Evolutionary conservation across 2,888 invertebrate species (phyloP), one percentile per base, ranked within the genome.

Genomic region (Fabriciana adippe): DNA sequence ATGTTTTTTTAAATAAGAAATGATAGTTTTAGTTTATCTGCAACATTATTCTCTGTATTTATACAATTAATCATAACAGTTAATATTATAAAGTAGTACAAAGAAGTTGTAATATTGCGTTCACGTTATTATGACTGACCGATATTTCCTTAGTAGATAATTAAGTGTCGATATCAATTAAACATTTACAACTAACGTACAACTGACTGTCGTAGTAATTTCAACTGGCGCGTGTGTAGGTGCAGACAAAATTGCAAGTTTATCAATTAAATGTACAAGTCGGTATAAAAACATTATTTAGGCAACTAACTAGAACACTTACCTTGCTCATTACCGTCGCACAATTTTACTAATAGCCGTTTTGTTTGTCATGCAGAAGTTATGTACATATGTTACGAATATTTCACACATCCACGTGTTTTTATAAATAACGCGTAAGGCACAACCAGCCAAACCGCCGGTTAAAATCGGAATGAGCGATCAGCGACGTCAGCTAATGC

Each of bases 351-450:
- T 48, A 13, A 13, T 6, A n/a, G 26, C 59, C 31, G 26, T 59
- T 48, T 13, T 26, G 21, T 26, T 48, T 14, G 11, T 11, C 26
- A 48, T 59, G 31, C 16, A 48, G 47, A 59, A 47, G 57, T 48
- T 59, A 59, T n/a, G n/a, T 47, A n/a, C n/a, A n/a, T n/a, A 48
- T 31, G 26, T 59, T 48, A 59, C 26, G 26, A 48, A 59, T 59
- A 59, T n/a, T 59, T 48, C n/a, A 31, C 48, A 26, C 48, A 16
- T 5, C 26, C 48, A 59, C 59, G 48, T 59, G 59, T 48, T 59
- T n/a, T 48, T 48, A 21, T 47, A 26, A 48, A 48, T 48, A 26
- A n/a, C 47, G 26, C n/a, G 47, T 31, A 48, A 59, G 48, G 48
- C 48, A n/a, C 59, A 5, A 31, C 59, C 59, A 48, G 48, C 48